These are phyloP conservation scores for Leptogaster cylindrica DNA, from an alignment of 2,888 invertebrate species.

Conservation along the genomic window DNA sequence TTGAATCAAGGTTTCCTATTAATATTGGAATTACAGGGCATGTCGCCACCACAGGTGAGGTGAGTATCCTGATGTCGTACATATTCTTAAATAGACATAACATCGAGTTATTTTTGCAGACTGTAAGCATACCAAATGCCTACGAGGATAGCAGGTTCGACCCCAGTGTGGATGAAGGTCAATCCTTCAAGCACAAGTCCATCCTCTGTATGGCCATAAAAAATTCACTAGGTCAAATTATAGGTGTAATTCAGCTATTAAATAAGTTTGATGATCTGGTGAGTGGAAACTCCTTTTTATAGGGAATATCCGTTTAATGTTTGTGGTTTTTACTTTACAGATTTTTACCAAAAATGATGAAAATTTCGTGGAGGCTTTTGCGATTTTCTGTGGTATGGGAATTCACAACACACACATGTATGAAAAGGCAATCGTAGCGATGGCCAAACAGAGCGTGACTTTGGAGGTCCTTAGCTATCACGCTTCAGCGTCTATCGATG, in stretches of 20 bases:
- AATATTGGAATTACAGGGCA: constrained; percentile 94
- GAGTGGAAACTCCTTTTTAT: constrained; percentile 45
- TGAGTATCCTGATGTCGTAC: constrained; percentile 61
- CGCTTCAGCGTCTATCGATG: constrained; percentile 88
- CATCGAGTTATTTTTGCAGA: constrained; percentile 66
- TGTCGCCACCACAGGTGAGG: constrained; percentile 95
- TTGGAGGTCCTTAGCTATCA: constrained; percentile 93
- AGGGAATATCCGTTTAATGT: neutral
- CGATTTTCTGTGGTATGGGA: constrained; percentile 97
- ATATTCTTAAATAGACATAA: neutral
- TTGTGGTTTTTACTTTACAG: constrained; percentile 46
- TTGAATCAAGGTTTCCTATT: constrained; percentile 92
- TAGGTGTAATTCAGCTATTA: constrained; percentile 90
- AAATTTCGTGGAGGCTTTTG: constrained; percentile 96
- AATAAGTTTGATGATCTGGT: constrained; percentile 89
- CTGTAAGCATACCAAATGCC: constrained; percentile 88
- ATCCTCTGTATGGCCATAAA: constrained; percentile 96
- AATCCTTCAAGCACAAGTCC: constrained; percentile 84
- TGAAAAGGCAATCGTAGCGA: constrained; percentile 92
- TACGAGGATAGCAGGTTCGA: constrained; percentile 90
- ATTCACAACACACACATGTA: constrained; percentile 98
- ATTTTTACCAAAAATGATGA: constrained; percentile 94
- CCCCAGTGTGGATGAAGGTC: constrained; percentile 81
- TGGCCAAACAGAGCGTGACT: constrained; percentile 96
- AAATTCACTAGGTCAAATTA: constrained; percentile 88